These are phyloP conservation scores for Ochotona princeps DNA, from an alignment of 2,113 vertebrate species.

Conservation along the genomic window DNA sequence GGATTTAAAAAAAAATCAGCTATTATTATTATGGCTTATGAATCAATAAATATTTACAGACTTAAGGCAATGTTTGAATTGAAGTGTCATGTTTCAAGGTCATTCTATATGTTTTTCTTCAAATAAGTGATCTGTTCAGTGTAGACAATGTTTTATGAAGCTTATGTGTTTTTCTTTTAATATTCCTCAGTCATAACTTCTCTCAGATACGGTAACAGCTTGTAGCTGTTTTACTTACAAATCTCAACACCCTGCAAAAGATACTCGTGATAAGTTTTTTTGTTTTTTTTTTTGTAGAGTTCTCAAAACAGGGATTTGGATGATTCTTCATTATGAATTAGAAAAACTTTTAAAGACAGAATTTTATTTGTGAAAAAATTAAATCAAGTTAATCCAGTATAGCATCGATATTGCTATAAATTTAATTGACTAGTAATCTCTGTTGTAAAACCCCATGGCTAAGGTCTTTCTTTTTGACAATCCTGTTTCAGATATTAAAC, in stretches of 20 bases:
- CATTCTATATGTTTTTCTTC: constrained; percentile 22
- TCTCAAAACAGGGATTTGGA: constrained; percentile 13
- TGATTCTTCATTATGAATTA: neutral
- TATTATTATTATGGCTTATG: constrained; percentile 53
- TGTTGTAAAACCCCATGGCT: neutral
- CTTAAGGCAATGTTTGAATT: constrained; percentile 21
- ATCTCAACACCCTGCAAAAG: constrained; percentile 36
- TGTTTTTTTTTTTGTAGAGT: neutral
- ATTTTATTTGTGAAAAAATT: constrained; percentile 40
- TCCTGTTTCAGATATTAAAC: constrained; percentile 31
- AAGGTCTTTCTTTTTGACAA: constrained; percentile 43
- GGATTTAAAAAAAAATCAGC: constrained; percentile 80
- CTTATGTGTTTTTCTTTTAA: constrained; percentile 14
- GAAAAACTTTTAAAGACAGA: constrained; percentile 37
- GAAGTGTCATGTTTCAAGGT: constrained; percentile 39
- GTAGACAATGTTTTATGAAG: neutral
- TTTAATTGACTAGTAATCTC: constrained; percentile 12
- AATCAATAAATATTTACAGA: constrained; percentile 62
- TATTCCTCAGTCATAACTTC: neutral
- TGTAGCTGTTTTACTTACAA: constrained; percentile 45
- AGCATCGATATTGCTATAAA: constrained; percentile 31
- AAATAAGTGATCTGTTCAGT: constrained; percentile 9
- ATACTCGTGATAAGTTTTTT: neutral
- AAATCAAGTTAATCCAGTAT: constrained; percentile 6
- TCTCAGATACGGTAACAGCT: neutral